Percentiles rank a stretch among this genome's conserved stretches.
phyloP scores from a whole-genome alignment of 2,797 vertebrate species.

The Psittacula derbiana region DNA sequence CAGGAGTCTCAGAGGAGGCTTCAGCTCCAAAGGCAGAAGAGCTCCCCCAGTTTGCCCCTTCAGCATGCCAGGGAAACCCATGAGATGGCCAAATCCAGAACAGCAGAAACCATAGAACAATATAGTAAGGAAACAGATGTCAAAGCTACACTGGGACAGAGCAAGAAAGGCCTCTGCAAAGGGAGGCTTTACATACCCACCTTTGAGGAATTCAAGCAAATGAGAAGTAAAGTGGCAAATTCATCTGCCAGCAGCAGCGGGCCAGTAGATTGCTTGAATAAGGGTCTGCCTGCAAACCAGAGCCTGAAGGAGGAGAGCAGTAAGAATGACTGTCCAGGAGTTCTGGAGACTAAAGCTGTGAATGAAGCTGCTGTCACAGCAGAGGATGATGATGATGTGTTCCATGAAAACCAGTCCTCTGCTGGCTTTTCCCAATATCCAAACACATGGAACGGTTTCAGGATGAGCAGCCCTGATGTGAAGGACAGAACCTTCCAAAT shows the following conservation, averaged over 20 bases:
- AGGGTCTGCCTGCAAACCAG: background rate
- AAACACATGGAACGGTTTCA: slow-evolving; percentile 22
- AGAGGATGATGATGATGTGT: slow-evolving; percentile 39
- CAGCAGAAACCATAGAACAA: slow-evolving; percentile 74
- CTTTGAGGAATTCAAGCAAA: slow-evolving; percentile 90
- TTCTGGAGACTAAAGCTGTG: background rate
- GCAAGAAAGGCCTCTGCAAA: slow-evolving; percentile 66
- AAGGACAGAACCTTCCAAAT: slow-evolving; percentile 4
- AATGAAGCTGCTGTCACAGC: background rate
- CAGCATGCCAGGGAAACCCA: slow-evolving; percentile 43
- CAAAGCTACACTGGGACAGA: slow-evolving; percentile 14
- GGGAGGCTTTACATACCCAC: slow-evolving; percentile 85
- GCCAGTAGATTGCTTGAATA: background rate
- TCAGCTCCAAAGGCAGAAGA: slow-evolving; percentile 85
- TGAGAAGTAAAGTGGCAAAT: slow-evolving; percentile 79
- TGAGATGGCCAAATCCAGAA: slow-evolving; percentile 75
- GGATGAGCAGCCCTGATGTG: slow-evolving; percentile 9
- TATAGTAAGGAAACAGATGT: background rate
- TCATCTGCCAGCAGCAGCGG: background rate
- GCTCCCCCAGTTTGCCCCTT: slow-evolving; percentile 81
- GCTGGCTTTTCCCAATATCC: slow-evolving; percentile 15
- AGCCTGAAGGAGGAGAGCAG: background rate
- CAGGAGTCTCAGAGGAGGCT: slow-evolving; percentile 83
- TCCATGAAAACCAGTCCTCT: slow-evolving; percentile 29
- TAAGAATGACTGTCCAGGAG: background rate